Evolutionary conservation across 2,797 vertebrate genomes (phyloP).

Genomic region (Coregonus sp.): DNA sequence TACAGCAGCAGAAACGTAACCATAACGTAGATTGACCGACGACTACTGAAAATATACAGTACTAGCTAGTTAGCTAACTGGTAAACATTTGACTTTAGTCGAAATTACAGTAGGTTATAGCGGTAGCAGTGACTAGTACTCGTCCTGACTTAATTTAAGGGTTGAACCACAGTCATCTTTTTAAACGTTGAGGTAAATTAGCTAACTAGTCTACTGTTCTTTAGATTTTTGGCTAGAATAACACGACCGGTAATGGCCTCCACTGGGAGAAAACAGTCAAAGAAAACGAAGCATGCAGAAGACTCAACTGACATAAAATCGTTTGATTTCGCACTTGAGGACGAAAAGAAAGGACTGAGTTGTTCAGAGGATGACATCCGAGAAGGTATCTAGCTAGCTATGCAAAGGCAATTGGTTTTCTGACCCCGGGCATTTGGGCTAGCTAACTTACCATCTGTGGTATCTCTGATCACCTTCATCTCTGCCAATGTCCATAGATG

Average conservation of each 20-base stretch:
- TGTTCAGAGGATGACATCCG: conserved; percentile 65
- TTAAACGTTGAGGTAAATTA: too few species aligned
- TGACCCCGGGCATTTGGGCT: not conserved
- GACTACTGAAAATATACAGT: too few species aligned
- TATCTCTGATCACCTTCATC: not conserved
- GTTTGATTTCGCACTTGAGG: conserved; percentile 61
- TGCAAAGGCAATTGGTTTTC: not conserved
- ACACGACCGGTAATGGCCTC: conserved; percentile 52
- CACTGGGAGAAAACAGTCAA: conserved; percentile 57
- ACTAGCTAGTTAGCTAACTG: too few species aligned
- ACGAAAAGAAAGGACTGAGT: conserved; percentile 57
- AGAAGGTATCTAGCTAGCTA: conserved; percentile 46
- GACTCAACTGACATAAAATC: conserved; percentile 43
- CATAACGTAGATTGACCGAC: too few species aligned
- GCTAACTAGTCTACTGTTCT: not conserved
- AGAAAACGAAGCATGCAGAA: conserved; percentile 50
- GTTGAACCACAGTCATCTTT: too few species aligned
- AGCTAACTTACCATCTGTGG: not conserved
- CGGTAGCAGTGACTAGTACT: too few species aligned
- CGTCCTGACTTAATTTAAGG: too few species aligned
- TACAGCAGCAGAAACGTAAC: too few species aligned
- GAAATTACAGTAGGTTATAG: too few species aligned
- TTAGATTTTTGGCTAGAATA: not conserved
- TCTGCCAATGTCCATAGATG: conserved; percentile 31
- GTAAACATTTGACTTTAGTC: too few species aligned